Percentiles rank a stretch among this genome's conserved stretches.
These are phyloP conservation scores for Melanotaenia boesemani DNA, from an alignment of 2,797 vertebrate genomes.

Conservation along the genomic window DNA sequence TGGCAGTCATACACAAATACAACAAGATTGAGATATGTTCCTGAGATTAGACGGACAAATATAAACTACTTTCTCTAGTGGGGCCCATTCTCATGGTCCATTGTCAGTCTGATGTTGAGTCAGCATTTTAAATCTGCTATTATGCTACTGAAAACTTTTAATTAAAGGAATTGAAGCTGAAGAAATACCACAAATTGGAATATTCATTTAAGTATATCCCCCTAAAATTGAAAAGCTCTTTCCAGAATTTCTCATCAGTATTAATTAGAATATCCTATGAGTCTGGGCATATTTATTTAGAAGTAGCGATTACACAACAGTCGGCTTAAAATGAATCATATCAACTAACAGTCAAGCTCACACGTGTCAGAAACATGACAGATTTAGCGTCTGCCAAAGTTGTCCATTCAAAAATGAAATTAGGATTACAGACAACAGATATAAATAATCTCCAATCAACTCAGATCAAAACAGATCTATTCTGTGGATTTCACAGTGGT, in stretches of 20 bases:
- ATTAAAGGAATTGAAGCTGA: background rate
- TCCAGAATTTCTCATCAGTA: background rate
- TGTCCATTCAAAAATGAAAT: slow-evolving; percentile 38
- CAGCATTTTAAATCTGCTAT: background rate
- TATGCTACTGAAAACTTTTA: background rate
- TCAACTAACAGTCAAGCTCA: slow-evolving; percentile 18
- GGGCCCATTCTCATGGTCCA: background rate
- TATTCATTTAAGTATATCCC: slow-evolving; percentile 3
- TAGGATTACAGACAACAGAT: slow-evolving; percentile 16
- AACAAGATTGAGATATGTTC: background rate
- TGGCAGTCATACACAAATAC: background rate
- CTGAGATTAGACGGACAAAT: background rate
- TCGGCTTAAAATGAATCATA: slow-evolving; percentile 6
- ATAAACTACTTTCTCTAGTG: background rate
- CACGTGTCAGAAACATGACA: slow-evolving; percentile 6
- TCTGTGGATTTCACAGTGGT: slow-evolving; percentile 34
- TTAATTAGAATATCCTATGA: slow-evolving; percentile 5
- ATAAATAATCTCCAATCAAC: slow-evolving; percentile 13
- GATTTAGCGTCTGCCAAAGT: slow-evolving; percentile 17
- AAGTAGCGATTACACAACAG: background rate
- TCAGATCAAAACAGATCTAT: slow-evolving; percentile 7
- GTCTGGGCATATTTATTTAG: slow-evolving; percentile 6
- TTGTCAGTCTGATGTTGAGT: background rate
- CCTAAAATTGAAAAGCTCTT: background rate
- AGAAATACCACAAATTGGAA: slow-evolving; percentile 9